These are phyloP conservation scores for Ischnus inquisitorius DNA, from an alignment of 2,888 invertebrate genomes.

Conservation along the genomic window DNA sequence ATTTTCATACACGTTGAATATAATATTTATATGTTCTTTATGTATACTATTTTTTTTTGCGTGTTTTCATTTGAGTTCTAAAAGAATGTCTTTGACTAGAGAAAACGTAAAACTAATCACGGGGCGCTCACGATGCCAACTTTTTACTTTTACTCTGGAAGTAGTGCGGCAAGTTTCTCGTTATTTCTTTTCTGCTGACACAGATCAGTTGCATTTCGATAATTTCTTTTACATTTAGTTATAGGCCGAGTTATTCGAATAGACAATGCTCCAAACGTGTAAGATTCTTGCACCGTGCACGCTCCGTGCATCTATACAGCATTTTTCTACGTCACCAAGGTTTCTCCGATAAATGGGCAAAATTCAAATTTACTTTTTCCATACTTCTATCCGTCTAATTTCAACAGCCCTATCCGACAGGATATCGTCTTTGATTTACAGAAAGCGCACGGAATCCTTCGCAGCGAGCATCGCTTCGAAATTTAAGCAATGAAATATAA, in stretches of 20 bases:
- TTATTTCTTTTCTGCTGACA: not conserved
- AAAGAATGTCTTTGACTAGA: conserved; percentile 39
- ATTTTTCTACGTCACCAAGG: conserved; percentile 37
- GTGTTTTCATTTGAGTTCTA: conserved; percentile 36
- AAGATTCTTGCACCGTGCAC: conserved; percentile 57
- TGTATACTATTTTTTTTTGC: conserved; percentile 48
- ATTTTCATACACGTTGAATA: conserved; percentile 39
- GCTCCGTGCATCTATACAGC: conserved; percentile 44
- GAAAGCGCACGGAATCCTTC: conserved; percentile 70
- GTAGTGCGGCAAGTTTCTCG: conserved; percentile 9
- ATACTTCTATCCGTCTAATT: not conserved
- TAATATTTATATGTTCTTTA: conserved; percentile 44
- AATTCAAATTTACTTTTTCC: conserved; percentile 19
- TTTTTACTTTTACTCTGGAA: not conserved
- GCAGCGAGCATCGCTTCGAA: conserved; percentile 58
- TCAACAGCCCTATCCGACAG: conserved; percentile 39
- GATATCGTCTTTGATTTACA: conserved; percentile 70
- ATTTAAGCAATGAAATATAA: conserved; percentile 56
- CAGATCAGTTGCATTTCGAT: not conserved
- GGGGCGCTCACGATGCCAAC: conserved; percentile 59
- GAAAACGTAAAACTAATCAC: conserved; percentile 50
- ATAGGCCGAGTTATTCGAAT: conserved; percentile 59
- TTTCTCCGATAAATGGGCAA: conserved; percentile 51
- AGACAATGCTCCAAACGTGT: conserved; percentile 2
- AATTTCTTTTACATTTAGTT: conserved; percentile 11